Conservation (phyloP, 1,140 invertebrate species). For the Calosoma granatense region DNA sequence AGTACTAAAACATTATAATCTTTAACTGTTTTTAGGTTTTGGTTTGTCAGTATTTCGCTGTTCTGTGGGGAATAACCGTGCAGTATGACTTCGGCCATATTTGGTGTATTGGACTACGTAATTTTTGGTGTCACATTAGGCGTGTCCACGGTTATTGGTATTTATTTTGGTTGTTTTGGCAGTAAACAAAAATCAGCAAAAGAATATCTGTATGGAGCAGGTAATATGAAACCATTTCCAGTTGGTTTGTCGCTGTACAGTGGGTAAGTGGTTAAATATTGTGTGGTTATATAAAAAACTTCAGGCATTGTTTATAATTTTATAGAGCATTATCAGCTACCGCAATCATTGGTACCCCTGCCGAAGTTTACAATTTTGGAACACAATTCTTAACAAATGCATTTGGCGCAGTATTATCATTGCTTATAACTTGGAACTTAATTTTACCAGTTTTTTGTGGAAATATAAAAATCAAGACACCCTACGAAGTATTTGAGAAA, state of each 20-base stretch:
- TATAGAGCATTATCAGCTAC: background rate
- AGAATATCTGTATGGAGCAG: slow-evolving; percentile 70
- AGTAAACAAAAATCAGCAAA: slow-evolving; percentile 58
- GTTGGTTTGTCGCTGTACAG: slow-evolving; percentile 67
- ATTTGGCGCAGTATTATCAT: background rate
- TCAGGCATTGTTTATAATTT: background rate
- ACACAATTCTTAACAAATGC: background rate
- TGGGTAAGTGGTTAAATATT: slow-evolving; percentile 40
- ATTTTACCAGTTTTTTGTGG: background rate
- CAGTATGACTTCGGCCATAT: too few relatives aligned
- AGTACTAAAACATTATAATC: too few relatives aligned
- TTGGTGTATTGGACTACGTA: slow-evolving; percentile 41
- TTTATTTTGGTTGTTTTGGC: slow-evolving; percentile 67
- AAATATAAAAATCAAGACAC: background rate
- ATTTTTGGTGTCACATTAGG: slow-evolving; percentile 54
- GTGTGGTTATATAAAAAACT: background rate
- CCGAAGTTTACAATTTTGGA: background rate
- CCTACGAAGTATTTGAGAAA: background rate
- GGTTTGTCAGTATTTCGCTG: too few relatives aligned
- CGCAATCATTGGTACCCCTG: background rate
- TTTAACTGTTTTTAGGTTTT: too few relatives aligned
- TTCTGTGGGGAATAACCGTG: too few relatives aligned
- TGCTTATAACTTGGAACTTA: background rate
- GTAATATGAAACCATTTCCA: slow-evolving; percentile 64
- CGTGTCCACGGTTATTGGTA: slow-evolving; percentile 58